A percentile compares a stretch with the other conserved stretches of the same genome.
Evolutionary conservation across 1,140 invertebrate genomes (phyloP).

Genomic region (Drosophila guanche): DNA sequence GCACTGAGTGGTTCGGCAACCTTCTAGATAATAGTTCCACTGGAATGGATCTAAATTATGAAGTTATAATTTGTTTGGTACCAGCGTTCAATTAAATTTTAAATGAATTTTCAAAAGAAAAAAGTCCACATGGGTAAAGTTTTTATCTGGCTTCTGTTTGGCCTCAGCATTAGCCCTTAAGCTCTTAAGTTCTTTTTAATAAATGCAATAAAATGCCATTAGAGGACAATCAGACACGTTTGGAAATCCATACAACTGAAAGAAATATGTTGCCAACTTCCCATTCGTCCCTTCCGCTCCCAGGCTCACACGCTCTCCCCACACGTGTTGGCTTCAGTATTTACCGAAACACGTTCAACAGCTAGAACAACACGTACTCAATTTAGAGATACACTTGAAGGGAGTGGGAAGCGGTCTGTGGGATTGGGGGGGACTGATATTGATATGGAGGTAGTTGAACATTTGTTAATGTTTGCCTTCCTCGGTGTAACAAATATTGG

Average conservation of each 20-base stretch:
- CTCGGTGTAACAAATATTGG: conserved; percentile 48
- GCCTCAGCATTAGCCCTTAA: conserved; percentile 8
- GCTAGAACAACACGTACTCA: conserved; percentile 78
- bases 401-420: conserved; percentile 2
- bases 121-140: no score
- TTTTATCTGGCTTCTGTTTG: conserved; percentile 8
- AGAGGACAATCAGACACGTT: conserved; percentile 73
- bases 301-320: neutral
- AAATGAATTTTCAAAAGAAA: no score
- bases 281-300: conserved; percentile 1
- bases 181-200: conserved; percentile 58
- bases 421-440: conserved; percentile 18
- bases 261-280: conserved; percentile 73
- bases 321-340: conserved; percentile 59
- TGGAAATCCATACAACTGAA: conserved; percentile 75
- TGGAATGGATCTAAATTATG: conserved; percentile 4
- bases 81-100: no score
- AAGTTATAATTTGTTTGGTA: neutral
- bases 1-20: conserved; percentile 85
- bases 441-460: conserved; percentile 49
- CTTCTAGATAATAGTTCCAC: conserved; percentile 12
- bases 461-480: conserved; percentile 59
- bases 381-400: conserved; percentile 64
- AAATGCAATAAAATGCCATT: conserved; percentile 76
- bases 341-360: conserved; percentile 74